These are phyloP conservation scores for Trinorchestia longiramus DNA, from an alignment of 1,140 invertebrate species.

Conservation along the genomic window DNA sequence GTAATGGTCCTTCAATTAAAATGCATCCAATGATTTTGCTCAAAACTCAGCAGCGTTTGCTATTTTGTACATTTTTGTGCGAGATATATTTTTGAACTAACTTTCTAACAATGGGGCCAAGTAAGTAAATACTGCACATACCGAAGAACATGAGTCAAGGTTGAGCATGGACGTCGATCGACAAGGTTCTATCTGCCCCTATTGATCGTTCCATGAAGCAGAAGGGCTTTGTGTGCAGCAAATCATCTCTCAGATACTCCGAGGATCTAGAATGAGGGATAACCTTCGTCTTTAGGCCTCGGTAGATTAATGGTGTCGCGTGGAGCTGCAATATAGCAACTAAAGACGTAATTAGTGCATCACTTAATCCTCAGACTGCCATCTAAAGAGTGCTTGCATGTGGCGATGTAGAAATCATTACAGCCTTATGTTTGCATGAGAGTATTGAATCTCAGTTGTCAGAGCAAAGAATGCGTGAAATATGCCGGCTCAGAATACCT, in stretches of 20 bases:
- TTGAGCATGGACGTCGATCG: neutral
- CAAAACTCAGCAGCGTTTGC: too few species aligned
- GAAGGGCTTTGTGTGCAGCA: neutral
- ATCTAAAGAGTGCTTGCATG: neutral
- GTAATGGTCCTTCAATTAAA: too few species aligned
- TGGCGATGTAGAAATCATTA: neutral
- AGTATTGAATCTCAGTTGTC: neutral
- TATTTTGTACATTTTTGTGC: too few species aligned
- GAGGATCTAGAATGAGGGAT: neutral
- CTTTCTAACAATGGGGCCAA: too few species aligned
- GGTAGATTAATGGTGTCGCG: conserved; percentile 18
- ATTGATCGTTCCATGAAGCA: neutral
- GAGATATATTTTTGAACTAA: too few species aligned
- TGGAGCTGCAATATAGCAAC: conserved; percentile 34
- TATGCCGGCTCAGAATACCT: neutral
- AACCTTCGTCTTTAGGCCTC: conserved; percentile 18
- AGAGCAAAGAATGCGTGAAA: neutral
- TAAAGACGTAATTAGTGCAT: neutral
- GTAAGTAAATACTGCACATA: neutral
- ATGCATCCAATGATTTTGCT: too few species aligned
- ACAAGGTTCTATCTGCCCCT: neutral
- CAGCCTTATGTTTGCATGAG: neutral
- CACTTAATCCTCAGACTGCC: neutral
- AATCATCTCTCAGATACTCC: neutral
- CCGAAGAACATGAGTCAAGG: neutral